A percentile compares a stretch with the other conserved stretches of the same genome.
Evolutionary conservation across 2,113 vertebrate genomes (phyloP).

Genomic region (cat (Felis catus)): F.catus_Fca126_mat1.0 CM031419.1:149884001-149884500

Average conservation of each 20-base stretch:
- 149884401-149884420: not conserved
- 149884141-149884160: conserved; percentile 11
- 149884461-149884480: not conserved
- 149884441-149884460: not conserved
- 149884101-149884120: not conserved
- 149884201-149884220: not conserved
- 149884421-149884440: not conserved
- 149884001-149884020: not conserved
- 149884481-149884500: not conserved
- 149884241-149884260: conserved; percentile 39
- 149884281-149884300: conserved; percentile 11
- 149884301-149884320: not conserved
- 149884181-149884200: not conserved
- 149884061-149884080: not conserved
- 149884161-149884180: not conserved
- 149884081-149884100: conserved; percentile 32
- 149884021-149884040: not conserved
- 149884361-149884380: not conserved
- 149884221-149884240: conserved; percentile 25
- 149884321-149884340: conserved; percentile 46
- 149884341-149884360: conserved; percentile 35
- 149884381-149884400: conserved; percentile 1
- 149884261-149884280: not conserved
- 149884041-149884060: not conserved
- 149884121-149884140: not conserved